phyloP scores from a whole-genome alignment of 2,113 vertebrate species.

The Megaceryle maxima region DNA sequence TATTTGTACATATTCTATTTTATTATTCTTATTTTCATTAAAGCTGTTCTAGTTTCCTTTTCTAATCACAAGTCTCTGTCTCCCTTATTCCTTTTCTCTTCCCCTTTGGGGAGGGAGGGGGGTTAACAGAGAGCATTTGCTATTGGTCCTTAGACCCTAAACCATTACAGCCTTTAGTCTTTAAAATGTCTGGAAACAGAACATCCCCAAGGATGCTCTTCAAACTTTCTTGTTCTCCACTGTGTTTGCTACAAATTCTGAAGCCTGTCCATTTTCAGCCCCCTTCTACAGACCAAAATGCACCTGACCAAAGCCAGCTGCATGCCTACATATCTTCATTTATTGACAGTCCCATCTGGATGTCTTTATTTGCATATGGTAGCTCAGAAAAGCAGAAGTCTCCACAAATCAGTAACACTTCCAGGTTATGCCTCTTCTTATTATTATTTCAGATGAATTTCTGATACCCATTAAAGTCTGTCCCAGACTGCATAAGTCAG shows the following conservation, averaged over 20 bases:
- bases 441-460: background rate
- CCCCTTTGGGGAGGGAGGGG: no score
- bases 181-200: background rate
- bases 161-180: background rate
- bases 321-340: background rate
- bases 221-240: background rate
- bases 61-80: no score
- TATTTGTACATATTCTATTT: no score
- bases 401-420: background rate
- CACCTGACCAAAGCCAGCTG: background rate
- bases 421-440: background rate
- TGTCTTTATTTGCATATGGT: background rate
- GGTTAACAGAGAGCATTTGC: no score
- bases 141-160: no score
- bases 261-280: background rate
- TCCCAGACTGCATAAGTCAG: background rate
- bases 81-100: no score
- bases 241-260: background rate
- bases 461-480: background rate
- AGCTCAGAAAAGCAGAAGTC: background rate
- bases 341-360: background rate
- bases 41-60: no score
- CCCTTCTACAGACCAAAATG: background rate
- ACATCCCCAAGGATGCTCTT: background rate
- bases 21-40: no score